These are phyloP conservation scores for Hoplias malabaricus DNA, from an alignment of 2,113 vertebrate species.

Conservation along the genomic window DNA sequence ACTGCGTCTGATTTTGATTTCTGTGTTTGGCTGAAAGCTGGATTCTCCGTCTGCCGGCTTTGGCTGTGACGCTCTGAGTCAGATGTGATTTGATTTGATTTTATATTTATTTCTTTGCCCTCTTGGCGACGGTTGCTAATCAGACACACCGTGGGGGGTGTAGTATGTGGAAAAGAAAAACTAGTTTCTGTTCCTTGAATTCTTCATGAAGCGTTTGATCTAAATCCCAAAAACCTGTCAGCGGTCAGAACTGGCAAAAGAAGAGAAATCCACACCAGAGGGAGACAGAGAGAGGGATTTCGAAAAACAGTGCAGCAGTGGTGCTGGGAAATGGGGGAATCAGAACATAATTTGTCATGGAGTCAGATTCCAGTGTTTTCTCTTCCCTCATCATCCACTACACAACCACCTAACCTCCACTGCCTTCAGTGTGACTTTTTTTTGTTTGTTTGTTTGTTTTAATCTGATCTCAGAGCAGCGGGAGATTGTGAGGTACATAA, in stretches of 20 bases:
- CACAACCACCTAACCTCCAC: too few relatives aligned
- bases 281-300: not conserved
- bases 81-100: not conserved
- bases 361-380: too few relatives aligned
- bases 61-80: not conserved
- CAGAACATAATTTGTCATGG: too few relatives aligned
- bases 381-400: too few relatives aligned
- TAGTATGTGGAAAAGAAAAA: not conserved
- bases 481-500: too few relatives aligned
- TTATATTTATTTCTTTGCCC: not conserved
- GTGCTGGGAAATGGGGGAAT: not conserved
- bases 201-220: constrained; percentile 15
- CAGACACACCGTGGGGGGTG: not conserved
- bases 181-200: constrained; percentile 6
- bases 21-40: not conserved
- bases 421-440: too few relatives aligned
- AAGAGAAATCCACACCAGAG: constrained; percentile 10
- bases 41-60: not conserved
- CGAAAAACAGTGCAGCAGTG: not conserved
- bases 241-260: constrained; percentile 18
- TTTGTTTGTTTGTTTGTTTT: too few relatives aligned
- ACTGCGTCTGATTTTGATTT: not conserved
- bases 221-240: not conserved
- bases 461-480: too few relatives aligned
- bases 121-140: not conserved